These are phyloP conservation scores for Ramphastos sulfuratus DNA, from an alignment of 2,113 vertebrate species.

Conservation along the genomic window DNA sequence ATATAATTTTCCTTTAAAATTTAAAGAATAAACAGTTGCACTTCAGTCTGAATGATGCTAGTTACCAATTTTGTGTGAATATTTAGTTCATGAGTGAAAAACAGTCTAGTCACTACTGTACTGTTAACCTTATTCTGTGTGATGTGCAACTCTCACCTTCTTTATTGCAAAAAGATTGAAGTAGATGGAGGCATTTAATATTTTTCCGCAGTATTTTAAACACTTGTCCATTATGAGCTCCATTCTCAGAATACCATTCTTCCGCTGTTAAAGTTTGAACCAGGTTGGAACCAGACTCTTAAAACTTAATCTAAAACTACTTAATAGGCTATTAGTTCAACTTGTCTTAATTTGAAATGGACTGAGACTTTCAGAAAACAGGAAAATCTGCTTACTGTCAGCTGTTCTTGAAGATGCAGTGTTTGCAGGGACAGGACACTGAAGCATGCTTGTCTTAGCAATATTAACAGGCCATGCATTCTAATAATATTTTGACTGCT, in stretches of 20 bases:
- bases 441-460: background rate
- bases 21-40: background rate
- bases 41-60: background rate
- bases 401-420: background rate
- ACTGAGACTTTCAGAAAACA: background rate
- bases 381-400: background rate
- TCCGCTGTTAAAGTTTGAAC: background rate
- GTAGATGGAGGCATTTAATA: conserved; percentile 17
- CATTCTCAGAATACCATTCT: conserved; percentile 15
- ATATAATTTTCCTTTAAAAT: background rate
- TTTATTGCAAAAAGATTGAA: background rate
- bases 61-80: background rate
- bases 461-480: background rate
- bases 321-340: background rate
- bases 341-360: background rate
- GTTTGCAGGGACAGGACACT: background rate
- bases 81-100: background rate
- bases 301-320: background rate
- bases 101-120: background rate
- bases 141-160: background rate
- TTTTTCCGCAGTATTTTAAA: background rate
- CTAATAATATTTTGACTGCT: background rate
- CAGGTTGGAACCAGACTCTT: background rate
- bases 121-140: background rate
- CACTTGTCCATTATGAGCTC: background rate